These are phyloP conservation scores for Gallinago solitaria DNA, from an alignment of 2,797 vertebrate genomes.

Conservation along the genomic window DNA sequence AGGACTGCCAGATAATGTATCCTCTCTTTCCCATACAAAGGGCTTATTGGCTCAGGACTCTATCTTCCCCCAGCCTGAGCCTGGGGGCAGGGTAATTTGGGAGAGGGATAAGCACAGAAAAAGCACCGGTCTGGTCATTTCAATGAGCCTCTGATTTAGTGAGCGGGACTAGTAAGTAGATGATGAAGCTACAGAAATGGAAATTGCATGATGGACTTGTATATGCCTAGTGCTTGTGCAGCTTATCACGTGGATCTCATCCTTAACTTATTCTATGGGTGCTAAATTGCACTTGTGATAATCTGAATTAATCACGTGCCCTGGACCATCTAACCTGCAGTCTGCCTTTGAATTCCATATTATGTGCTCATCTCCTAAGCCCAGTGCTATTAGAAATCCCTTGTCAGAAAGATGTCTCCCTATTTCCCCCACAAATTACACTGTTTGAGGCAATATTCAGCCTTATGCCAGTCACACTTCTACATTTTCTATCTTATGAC, in stretches of 20 bases:
- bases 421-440: background rate
- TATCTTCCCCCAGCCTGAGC: conserved; percentile 44
- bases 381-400: background rate
- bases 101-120: conserved; percentile 47
- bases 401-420: background rate
- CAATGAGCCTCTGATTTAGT: background rate
- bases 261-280: background rate
- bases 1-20: conserved; percentile 37
- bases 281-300: conserved; percentile 30
- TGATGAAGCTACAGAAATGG: conserved; percentile 45
- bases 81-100: conserved; percentile 60
- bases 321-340: background rate
- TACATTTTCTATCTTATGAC: background rate
- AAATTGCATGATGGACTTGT: background rate
- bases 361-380: background rate
- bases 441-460: background rate
- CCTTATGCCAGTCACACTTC: background rate
- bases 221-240: background rate
- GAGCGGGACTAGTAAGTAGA: background rate
- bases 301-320: background rate
- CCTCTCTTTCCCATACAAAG: conserved; percentile 48
- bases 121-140: conserved; percentile 7
- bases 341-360: conserved; percentile 1
- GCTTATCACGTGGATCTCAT: background rate
- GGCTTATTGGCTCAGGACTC: conserved; percentile 54